phyloP scores from a whole-genome alignment of 37 sponge, comb jelly and placozoan genomes.

The Oscarella lobularis region DNA sequence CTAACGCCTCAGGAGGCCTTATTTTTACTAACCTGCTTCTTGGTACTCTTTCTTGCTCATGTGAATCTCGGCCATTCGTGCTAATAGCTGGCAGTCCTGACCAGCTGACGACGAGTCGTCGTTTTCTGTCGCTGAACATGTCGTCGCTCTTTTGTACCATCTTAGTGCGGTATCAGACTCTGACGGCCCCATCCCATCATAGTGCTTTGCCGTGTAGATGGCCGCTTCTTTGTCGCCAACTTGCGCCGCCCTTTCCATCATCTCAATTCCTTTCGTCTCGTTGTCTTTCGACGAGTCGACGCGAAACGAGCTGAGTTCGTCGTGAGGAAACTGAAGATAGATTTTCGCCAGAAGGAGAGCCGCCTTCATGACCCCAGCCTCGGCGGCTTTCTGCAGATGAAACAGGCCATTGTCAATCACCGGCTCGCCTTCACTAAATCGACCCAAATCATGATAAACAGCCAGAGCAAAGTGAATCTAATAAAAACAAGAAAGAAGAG shows the following conservation, averaged over 20 bases:
- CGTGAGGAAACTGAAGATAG: slow-evolving; percentile 50
- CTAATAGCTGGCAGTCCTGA: too few species aligned
- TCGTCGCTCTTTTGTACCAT: too few species aligned
- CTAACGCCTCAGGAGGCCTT: background rate
- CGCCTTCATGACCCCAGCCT: slow-evolving; percentile 20
- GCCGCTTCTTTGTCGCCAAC: slow-evolving; percentile 35
- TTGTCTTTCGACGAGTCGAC: too few species aligned
- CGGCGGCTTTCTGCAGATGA: slow-evolving; percentile 55
- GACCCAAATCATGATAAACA: slow-evolving; percentile 50
- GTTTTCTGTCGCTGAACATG: too few species aligned
- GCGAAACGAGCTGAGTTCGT: slow-evolving; percentile 20
- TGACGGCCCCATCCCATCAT: slow-evolving; percentile 3
- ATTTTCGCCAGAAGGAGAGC: slow-evolving; percentile 27
- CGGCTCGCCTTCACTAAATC: slow-evolving; percentile 48
- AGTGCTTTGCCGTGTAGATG: slow-evolving; percentile 2
- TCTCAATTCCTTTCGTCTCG: slow-evolving; percentile 25
- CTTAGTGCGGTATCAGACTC: background rate
- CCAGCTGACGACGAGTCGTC: too few species aligned
- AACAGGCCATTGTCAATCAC: slow-evolving; percentile 28
- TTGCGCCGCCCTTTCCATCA: slow-evolving; percentile 29
- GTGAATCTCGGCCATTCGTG: slow-evolving; percentile 60
- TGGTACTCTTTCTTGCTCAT: too few species aligned
- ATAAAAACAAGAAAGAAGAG: too few species aligned
- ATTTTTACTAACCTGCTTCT: background rate
- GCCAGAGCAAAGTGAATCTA: slow-evolving; percentile 79